Evolutionary conservation across 2,888 invertebrate species (phyloP).

Genomic region (Loripinus fragilis): DNA sequence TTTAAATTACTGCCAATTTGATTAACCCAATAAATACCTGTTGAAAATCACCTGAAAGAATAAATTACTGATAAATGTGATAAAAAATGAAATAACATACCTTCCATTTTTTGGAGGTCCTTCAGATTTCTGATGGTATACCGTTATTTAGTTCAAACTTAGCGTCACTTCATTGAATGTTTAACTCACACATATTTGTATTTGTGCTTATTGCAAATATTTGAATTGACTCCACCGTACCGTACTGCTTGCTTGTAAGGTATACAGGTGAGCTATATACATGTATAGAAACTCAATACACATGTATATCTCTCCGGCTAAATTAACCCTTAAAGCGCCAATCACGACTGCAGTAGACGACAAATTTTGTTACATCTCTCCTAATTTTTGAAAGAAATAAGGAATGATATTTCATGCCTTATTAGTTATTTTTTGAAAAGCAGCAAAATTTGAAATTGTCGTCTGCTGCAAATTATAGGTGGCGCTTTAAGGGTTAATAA

Average conservation of each 20-base stretch:
- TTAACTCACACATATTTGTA: constrained; percentile 3
- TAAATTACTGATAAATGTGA: not conserved
- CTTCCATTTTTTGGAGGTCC: constrained; percentile 6
- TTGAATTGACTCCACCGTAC: constrained; percentile 12
- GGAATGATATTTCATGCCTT: too few species aligned
- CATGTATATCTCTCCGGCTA: not conserved
- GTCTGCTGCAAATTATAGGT: too few species aligned
- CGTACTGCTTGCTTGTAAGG: constrained; percentile 1
- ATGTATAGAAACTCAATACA: not conserved
- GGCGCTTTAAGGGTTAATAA: too few species aligned
- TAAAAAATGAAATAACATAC: not conserved
- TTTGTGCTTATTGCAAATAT: constrained; percentile 16
- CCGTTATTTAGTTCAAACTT: not conserved
- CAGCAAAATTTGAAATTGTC: too few species aligned
- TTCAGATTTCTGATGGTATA: not conserved
- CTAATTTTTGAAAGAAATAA: too few species aligned
- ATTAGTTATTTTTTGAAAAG: too few species aligned
- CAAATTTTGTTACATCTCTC: too few species aligned
- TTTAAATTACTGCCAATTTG: too few species aligned
- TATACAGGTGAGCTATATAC: constrained; percentile 12
- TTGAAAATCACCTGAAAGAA: not conserved
- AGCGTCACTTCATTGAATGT: constrained; percentile 4
- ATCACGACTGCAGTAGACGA: too few species aligned
- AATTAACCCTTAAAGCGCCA: not conserved
- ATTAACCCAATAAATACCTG: too few species aligned